These are phyloP conservation scores for Parnassius apollo DNA, from an alignment of 2,888 invertebrate species.

Conservation along the genomic window DNA sequence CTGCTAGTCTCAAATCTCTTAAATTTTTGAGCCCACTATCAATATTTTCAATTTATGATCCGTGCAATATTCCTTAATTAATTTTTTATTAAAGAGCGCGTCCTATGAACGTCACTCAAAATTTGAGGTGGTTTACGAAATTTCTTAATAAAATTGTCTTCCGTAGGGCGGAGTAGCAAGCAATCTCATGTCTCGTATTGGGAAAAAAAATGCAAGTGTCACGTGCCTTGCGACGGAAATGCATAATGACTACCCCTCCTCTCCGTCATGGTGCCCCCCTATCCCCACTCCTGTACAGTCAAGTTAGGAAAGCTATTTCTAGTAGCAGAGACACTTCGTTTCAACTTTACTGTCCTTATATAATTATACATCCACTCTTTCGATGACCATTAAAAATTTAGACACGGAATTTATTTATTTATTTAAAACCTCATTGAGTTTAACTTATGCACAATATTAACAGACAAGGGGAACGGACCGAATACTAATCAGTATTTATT, in stretches of 20 bases:
- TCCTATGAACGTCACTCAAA: no score
- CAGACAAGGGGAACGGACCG: no score
- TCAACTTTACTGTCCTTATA: constrained; percentile 23
- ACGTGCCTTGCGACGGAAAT: constrained; percentile 65
- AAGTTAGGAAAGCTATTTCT: constrained; percentile 53
- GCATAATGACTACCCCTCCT: constrained; percentile 39
- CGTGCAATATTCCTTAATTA: no score
- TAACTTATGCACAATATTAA: no score
- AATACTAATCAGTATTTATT: no score
- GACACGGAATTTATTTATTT: constrained; percentile 1
- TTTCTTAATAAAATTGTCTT: background rate
- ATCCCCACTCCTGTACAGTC: constrained; percentile 12
- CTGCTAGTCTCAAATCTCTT: no score
- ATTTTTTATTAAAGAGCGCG: no score
- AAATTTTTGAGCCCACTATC: no score
- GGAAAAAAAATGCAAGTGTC: constrained; percentile 50
- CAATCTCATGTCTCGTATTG: background rate
- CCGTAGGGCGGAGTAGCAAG: background rate
- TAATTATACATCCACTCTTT: constrained; percentile 3
- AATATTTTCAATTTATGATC: no score
- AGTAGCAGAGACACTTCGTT: constrained; percentile 69
- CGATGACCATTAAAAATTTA: constrained; percentile 2
- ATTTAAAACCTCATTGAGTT: no score
- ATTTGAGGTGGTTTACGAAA: no score
- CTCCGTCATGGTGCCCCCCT: constrained; percentile 23